Evolutionary conservation across 1,140 invertebrate genomes (phyloP).

Genomic region (Papilio machaon): DNA sequence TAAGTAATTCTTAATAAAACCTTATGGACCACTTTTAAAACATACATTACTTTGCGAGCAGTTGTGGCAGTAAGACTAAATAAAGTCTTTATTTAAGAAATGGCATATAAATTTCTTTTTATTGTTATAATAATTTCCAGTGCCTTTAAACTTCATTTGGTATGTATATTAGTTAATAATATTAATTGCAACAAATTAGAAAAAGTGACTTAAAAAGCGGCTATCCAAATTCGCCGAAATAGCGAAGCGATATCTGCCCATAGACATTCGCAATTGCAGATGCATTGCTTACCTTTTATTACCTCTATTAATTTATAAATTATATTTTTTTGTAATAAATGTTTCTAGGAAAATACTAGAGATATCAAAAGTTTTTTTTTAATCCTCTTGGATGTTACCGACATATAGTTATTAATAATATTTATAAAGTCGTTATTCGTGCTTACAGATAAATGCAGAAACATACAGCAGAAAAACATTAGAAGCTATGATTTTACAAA

Average conservation of each 20-base stretch:
- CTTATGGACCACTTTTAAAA: background rate
- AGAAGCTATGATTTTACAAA: constrained; percentile 69
- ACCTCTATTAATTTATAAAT: too few relatives aligned
- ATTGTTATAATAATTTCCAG: background rate
- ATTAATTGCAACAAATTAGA: background rate
- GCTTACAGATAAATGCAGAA: constrained; percentile 52
- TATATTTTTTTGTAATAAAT: too few relatives aligned
- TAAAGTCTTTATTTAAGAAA: background rate
- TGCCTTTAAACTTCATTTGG: background rate
- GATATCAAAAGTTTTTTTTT: too few relatives aligned
- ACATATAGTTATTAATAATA: background rate
- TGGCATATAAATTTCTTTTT: constrained; percentile 8
- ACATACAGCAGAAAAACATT: constrained; percentile 59
- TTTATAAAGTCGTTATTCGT: constrained; percentile 3
- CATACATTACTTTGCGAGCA: constrained; percentile 8
- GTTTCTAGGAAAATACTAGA: too few relatives aligned
- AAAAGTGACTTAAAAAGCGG: too few relatives aligned
- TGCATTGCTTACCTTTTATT: too few relatives aligned
- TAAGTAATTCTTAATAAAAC: constrained; percentile 1
- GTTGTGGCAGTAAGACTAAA: background rate
- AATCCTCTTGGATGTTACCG: too few relatives aligned
- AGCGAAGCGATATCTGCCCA: too few relatives aligned
- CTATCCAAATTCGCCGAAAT: too few relatives aligned
- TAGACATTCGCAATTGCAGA: too few relatives aligned
- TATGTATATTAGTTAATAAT: background rate